Conservation (phyloP, 1,140 invertebrate species). For the Solenopsis invicta region DNA sequence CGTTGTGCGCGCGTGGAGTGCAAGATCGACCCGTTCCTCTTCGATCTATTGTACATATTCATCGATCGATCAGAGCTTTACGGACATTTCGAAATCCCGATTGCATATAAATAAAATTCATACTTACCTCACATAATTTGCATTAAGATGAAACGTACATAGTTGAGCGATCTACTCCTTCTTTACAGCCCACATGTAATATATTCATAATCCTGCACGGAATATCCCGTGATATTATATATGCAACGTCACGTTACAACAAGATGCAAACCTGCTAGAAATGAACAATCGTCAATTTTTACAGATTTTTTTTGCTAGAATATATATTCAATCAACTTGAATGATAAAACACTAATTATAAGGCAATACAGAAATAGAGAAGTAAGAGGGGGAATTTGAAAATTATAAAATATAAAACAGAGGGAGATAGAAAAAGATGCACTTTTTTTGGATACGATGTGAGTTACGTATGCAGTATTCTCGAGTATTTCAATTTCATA, state of each 20-base stretch:
- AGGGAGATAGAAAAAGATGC: not conserved
- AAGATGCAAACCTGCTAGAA: not conserved
- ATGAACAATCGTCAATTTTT: not conserved
- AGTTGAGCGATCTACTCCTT: not conserved
- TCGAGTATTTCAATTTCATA: constrained; percentile 71
- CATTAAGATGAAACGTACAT: not conserved
- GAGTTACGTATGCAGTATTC: constrained; percentile 3
- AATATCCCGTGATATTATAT: not conserved
- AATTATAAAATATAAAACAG: constrained; percentile 8
- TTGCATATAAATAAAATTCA: constrained; percentile 11
- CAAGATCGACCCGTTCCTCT: constrained; percentile 53
- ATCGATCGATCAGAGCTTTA: constrained; percentile 33
- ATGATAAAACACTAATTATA: not conserved
- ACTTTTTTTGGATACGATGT: not conserved
- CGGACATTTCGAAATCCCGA: not conserved
- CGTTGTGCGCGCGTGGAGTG: constrained; percentile 68
- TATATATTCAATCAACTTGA: not conserved
- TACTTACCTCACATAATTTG: not conserved
- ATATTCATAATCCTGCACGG: not conserved
- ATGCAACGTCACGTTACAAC: not conserved
- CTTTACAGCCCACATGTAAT: not conserved
- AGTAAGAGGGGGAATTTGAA: not conserved
- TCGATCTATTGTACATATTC: not conserved
- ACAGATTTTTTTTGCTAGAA: not conserved
- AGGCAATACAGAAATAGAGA: not conserved